phyloP scores from a whole-genome alignment of 1,140 invertebrate species.

The Drosophila kepulauana region DNA sequence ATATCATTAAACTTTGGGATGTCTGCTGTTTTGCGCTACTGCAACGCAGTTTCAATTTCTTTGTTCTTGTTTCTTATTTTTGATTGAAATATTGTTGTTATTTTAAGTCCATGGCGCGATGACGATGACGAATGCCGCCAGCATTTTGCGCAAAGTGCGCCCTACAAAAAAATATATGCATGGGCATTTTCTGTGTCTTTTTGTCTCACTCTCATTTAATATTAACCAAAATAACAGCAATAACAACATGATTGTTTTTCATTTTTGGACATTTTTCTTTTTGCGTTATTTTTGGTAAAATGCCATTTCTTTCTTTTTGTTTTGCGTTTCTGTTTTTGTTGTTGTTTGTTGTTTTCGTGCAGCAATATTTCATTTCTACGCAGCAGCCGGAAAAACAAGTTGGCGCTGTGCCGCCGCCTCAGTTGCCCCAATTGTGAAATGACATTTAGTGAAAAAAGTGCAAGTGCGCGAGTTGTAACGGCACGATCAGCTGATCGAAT shows the following conservation, averaged over 20 bases:
- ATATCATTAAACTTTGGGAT: slow-evolving; percentile 31
- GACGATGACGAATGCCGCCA: slow-evolving; percentile 24
- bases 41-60: slow-evolving; percentile 47
- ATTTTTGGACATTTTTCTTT: slow-evolving; percentile 47
- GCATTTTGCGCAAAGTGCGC: slow-evolving; percentile 38
- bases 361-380: slow-evolving; percentile 63
- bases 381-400: slow-evolving; percentile 59
- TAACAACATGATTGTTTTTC: slow-evolving; percentile 38
- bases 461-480: slow-evolving; percentile 40
- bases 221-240: slow-evolving; percentile 26
- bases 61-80: slow-evolving; percentile 33
- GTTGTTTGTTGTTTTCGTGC: slow-evolving; percentile 51
- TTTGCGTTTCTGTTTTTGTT: slow-evolving; percentile 57
- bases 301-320: slow-evolving; percentile 56
- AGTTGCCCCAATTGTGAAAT: slow-evolving; percentile 24
- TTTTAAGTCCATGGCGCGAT: slow-evolving; percentile 31
- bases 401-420: slow-evolving; percentile 38
- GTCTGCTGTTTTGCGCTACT: not conserved
- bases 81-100: slow-evolving; percentile 34
- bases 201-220: slow-evolving; percentile 15
- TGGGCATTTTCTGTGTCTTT: slow-evolving; percentile 41
- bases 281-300: slow-evolving; percentile 72
- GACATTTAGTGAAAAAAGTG: slow-evolving; percentile 46
- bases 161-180: slow-evolving; percentile 40
- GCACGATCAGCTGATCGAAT: slow-evolving; percentile 37